Percentiles rank a stretch among this genome's conserved stretches.
Conservation (phyloP, 1,140 invertebrate genomes). For the Apis laboriosa region DNA sequence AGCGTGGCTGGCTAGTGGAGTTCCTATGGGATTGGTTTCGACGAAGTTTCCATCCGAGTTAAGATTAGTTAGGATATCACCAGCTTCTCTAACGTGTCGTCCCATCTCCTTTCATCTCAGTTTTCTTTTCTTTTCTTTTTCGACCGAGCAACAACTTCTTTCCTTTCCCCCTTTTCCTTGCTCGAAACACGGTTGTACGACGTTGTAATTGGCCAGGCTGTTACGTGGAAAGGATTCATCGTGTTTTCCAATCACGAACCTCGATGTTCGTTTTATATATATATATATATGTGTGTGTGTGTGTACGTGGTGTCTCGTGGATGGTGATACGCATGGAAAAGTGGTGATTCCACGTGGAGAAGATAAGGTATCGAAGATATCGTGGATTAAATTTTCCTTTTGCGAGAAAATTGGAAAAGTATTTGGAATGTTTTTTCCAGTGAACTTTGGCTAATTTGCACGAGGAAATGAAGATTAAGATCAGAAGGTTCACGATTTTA, state of each 20-base stretch:
- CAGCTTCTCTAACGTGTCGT: background rate
- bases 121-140: no score
- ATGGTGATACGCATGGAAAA: background rate
- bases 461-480: no score
- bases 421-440: no score
- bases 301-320: background rate
- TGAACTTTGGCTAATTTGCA: no score
- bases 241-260: background rate
- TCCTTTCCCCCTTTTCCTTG: no score
- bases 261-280: background rate
- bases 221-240: background rate
- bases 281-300: background rate
- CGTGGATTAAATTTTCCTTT: no score
- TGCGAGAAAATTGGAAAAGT: no score
- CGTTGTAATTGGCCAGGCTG: background rate
- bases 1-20: background rate
- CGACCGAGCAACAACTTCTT: background rate
- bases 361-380: no score
- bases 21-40: slow-evolving; percentile 40
- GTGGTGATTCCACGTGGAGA: no score
- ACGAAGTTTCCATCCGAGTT: slow-evolving; percentile 44
- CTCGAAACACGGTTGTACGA: background rate
- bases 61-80: slow-evolving; percentile 55
- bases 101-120: background rate
- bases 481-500: no score